A percentile compares a stretch with the other conserved stretches of the same genome.
These are phyloP conservation scores for Tachystola acroxantha DNA, from an alignment of 2,888 invertebrate species.

Conservation along the genomic window DNA sequence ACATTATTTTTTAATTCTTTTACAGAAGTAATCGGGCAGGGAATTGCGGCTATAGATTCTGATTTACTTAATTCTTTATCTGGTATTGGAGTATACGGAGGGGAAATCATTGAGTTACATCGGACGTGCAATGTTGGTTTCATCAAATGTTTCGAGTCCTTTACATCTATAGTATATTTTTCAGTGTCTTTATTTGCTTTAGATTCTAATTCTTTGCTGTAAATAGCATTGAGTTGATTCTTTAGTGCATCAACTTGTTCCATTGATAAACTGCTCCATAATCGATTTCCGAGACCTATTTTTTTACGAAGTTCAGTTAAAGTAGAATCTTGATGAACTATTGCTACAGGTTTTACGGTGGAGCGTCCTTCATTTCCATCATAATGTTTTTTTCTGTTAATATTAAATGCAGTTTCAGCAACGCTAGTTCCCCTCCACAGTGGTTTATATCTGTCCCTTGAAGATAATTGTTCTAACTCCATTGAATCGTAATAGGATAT, in stretches of 20 bases:
- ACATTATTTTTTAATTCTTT: conserved; percentile 69
- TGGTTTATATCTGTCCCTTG: conserved; percentile 86
- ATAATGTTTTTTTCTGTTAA: conserved; percentile 81
- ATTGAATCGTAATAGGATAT: conserved; percentile 73
- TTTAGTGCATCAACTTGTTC: conserved; percentile 90
- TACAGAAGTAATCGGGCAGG: conserved; percentile 55
- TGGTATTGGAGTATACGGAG: conserved; percentile 49
- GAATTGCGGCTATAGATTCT: conserved; percentile 77
- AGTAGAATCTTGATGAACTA: conserved; percentile 54
- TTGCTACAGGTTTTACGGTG: conserved; percentile 38
- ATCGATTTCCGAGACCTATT: conserved; percentile 83
- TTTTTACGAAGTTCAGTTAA: conserved; percentile 63
- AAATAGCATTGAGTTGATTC: conserved; percentile 88
- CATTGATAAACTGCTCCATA: conserved; percentile 90
- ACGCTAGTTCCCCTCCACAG: conserved; percentile 92
- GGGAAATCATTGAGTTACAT: conserved; percentile 75
- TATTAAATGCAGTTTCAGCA: conserved; percentile 85
- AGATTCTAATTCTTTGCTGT: conserved; percentile 79
- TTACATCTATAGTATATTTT: conserved; percentile 81
- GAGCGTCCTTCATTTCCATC: conserved; percentile 52
- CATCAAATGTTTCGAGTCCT: conserved; percentile 42
- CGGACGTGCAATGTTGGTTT: conserved; percentile 73
- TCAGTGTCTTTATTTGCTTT: conserved; percentile 54
- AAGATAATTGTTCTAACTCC: conserved; percentile 58
- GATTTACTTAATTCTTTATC: conserved; percentile 67